Evolutionary conservation across 2,797 vertebrate species (phyloP).

Genomic region (Peromyscus attwateri): DNA sequence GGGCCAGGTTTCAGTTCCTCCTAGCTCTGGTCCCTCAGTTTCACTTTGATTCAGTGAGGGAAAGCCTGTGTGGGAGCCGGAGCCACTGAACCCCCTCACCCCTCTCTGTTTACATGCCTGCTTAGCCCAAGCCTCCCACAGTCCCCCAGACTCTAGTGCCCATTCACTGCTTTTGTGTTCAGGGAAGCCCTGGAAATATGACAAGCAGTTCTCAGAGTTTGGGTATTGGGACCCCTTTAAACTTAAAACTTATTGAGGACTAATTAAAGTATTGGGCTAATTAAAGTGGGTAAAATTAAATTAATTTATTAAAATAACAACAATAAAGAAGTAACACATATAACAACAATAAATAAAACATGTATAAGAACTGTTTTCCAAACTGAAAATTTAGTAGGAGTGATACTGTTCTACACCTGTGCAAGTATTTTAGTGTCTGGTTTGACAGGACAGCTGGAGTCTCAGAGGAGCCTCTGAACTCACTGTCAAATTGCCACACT

Average conservation of each 20-base stretch:
- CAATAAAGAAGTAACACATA: neutral
- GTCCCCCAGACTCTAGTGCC: no score
- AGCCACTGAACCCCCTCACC: neutral
- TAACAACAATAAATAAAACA: neutral
- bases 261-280: neutral
- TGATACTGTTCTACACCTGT: neutral
- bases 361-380: constrained; percentile 32
- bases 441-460: neutral
- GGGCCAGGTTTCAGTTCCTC: constrained; percentile 80
- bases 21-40: constrained; percentile 56
- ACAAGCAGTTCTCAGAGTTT: constrained; percentile 8
- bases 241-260: constrained; percentile 19
- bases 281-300: constrained; percentile 38
- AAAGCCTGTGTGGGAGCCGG: constrained; percentile 58
- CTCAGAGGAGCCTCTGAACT: neutral
- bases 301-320: neutral
- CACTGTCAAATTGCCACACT: neutral
- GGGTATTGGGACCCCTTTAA: neutral
- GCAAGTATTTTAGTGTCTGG: neutral
- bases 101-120: constrained; percentile 52
- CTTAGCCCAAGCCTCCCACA: neutral
- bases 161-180: neutral
- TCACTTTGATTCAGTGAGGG: constrained; percentile 81
- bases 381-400: neutral
- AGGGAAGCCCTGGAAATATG: neutral